Base-by-base conservation (phyloP, 2,797 vertebrate genomes). In the Halcyon badia region DNA sequence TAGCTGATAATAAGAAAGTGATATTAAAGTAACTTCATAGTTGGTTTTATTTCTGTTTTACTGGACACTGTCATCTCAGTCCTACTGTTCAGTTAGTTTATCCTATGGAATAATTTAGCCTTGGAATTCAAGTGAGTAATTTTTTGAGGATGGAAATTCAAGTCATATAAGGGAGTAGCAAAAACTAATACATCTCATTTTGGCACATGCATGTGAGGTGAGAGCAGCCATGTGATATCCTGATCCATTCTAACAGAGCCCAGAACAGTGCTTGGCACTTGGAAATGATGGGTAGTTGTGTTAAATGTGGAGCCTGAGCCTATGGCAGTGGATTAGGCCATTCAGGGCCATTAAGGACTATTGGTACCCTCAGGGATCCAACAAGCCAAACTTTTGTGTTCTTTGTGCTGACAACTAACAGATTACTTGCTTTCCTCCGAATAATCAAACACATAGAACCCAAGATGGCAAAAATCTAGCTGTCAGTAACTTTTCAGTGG, bases 401-500 rank as follows among this genome's bases (percentile, higher is more conserved):
- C 35, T 60, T 65, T 64, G 35, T 15, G 9, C 5, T 28, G 21
- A 5, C 17, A 46, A 19, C 24, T 54, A 44, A 20, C 0, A 0
- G 8, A 58, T 84, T 35, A 33, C 14, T 37, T 79, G 14, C 35
- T 70, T 61, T 35, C 19, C 52, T 76, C 14, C 26, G 85, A 46
- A 48, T 60, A 79, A 54, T 44, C 54, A 73, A 76, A 75, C 33
- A 44, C 15, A 18, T 64, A 62, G 18, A 16, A 65, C 8, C 4
- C 20, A 79, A 84, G 52, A 48, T 49, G 21, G 44, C 19, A 89
- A 75, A 92, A 96, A 82, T 52, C 49, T 71, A 78, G 11, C 22
- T 83, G 24, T 31, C 15, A 61, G 51, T 77, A 90, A 78, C 44
- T 80, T 93, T 89, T 90, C 61, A 68, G 68, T 44, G 35, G 37